These are phyloP conservation scores for Falcaria lacertinaria DNA, from an alignment of 2,888 invertebrate genomes.

Conservation along the genomic window DNA sequence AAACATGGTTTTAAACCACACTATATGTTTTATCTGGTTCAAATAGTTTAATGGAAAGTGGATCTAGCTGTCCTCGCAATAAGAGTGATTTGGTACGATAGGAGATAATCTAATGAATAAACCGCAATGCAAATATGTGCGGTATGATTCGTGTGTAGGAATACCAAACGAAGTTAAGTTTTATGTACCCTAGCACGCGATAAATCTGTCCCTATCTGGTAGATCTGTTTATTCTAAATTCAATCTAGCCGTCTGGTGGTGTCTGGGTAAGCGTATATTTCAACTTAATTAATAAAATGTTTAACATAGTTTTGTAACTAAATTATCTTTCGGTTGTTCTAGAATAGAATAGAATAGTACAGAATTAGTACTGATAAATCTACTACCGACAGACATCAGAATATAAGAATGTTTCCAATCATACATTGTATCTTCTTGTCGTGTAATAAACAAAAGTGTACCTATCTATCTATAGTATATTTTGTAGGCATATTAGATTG, in stretches of 20 bases:
- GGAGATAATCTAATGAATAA: background rate
- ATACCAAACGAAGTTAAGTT: conserved; percentile 1
- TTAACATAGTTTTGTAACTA: too few species aligned
- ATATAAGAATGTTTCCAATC: too few species aligned
- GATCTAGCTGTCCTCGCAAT: background rate
- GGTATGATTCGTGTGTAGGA: background rate
- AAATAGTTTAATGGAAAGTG: background rate
- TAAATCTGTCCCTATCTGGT: too few species aligned
- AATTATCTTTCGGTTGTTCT: too few species aligned
- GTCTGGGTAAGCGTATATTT: conserved; percentile 3
- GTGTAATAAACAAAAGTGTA: too few species aligned
- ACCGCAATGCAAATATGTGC: conserved; percentile 1
- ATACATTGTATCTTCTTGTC: too few species aligned
- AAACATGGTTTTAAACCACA: background rate
- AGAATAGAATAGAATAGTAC: too few species aligned
- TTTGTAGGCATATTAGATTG: too few species aligned
- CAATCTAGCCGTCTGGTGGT: conserved; percentile 7
- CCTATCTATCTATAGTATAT: too few species aligned
- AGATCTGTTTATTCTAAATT: conserved; percentile 14
- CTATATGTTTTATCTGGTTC: background rate
- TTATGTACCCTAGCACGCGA: background rate
- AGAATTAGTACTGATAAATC: too few species aligned
- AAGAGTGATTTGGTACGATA: background rate
- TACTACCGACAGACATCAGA: too few species aligned
- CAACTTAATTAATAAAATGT: too few species aligned